Evolutionary conservation across 1,140 invertebrate genomes (phyloP).

Genomic region (Saccostrea cuccullata): DNA sequence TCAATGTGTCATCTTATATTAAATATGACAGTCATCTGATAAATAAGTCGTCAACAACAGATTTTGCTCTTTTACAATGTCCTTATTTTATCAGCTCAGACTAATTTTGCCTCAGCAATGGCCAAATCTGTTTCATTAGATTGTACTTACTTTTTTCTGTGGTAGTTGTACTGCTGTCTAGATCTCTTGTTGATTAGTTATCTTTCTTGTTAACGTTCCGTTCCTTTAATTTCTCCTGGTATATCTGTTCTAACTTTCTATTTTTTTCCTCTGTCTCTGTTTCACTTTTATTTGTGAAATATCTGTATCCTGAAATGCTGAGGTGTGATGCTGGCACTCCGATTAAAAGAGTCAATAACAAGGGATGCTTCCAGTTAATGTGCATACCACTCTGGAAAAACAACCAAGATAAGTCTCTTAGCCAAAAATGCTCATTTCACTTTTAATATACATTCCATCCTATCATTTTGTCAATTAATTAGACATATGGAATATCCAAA

Average conservation of each 20-base stretch:
- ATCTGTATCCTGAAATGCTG: slow-evolving; percentile 12
- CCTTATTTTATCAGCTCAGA: too few relatives aligned
- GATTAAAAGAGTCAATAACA: not conserved
- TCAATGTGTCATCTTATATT: too few relatives aligned
- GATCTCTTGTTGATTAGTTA: not conserved
- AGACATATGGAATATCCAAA: too few relatives aligned
- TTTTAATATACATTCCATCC: too few relatives aligned
- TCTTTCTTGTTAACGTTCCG: not conserved
- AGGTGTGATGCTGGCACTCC: slow-evolving; percentile 13
- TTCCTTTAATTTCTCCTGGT: not conserved
- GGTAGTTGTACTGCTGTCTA: not conserved
- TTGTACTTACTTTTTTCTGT: not conserved
- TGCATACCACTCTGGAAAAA: not conserved
- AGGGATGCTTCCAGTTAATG: slow-evolving; percentile 6
- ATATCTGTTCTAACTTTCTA: slow-evolving; percentile 2
- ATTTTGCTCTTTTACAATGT: too few relatives aligned
- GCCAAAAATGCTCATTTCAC: not conserved
- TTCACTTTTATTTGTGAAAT: slow-evolving; percentile 11
- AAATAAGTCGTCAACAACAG: too few relatives aligned
- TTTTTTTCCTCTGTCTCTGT: not conserved
- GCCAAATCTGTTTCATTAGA: not conserved
- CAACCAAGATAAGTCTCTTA: not conserved
- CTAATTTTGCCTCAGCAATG: too few relatives aligned
- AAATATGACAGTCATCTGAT: too few relatives aligned
- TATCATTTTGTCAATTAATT: too few relatives aligned